These are phyloP conservation scores for Discoglossus pictus DNA, from an alignment of 2,797 vertebrate species.

Conservation along the genomic window DNA sequence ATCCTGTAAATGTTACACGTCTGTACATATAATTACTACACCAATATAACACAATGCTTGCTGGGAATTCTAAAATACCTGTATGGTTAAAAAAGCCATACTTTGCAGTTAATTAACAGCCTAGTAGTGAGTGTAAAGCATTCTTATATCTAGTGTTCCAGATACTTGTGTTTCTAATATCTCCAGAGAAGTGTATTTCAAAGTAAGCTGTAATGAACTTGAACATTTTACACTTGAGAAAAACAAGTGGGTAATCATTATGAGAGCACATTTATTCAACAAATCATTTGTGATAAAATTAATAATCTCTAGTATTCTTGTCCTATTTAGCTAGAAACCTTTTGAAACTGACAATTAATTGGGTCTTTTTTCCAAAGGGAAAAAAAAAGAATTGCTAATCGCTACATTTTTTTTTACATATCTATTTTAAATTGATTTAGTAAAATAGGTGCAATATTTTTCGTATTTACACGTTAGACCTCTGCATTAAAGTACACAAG, in stretches of 20 bases:
- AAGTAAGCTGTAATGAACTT: constrained; percentile 45
- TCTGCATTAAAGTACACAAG: too few species aligned
- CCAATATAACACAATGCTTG: neutral
- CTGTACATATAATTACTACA: too few species aligned
- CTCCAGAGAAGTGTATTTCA: constrained; percentile 44
- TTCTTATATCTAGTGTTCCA: constrained; percentile 7
- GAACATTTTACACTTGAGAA: constrained; percentile 46
- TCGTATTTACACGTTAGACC: too few species aligned
- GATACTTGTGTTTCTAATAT: constrained; percentile 39
- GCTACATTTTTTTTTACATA: neutral
- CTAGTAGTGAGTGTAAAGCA: constrained; percentile 28
- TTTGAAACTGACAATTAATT: constrained; percentile 33
- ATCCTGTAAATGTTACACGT: too few species aligned
- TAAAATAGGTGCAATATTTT: too few species aligned
- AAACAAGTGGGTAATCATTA: constrained; percentile 47
- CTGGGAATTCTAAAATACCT: constrained; percentile 27
- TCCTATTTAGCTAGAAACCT: constrained; percentile 12
- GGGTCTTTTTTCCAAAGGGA: constrained; percentile 1
- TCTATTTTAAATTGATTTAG: neutral
- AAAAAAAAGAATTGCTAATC: too few species aligned
- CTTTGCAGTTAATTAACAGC: constrained; percentile 40
- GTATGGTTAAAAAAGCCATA: constrained; percentile 11
- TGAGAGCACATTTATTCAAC: constrained; percentile 18
- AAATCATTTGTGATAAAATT: constrained; percentile 43
- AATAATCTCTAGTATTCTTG: constrained; percentile 33